Conservation (phyloP, 2,888 invertebrate genomes). For the Adelphocoris suturalis region DNA sequence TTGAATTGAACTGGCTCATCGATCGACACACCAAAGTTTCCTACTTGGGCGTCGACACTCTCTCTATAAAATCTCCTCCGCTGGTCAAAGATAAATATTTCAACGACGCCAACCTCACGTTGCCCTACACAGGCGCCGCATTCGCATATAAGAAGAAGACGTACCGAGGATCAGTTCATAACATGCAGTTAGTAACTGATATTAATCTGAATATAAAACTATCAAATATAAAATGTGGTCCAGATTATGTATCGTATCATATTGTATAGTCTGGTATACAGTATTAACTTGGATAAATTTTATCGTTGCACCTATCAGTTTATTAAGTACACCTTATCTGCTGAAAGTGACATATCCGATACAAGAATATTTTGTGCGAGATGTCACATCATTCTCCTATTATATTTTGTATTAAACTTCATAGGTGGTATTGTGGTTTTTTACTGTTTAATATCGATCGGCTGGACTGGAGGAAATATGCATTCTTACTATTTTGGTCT, state of each 20-base stretch:
- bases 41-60: constrained; percentile 81
- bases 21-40: constrained; percentile 82
- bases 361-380: no score
- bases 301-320: no score
- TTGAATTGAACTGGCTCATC: constrained; percentile 83
- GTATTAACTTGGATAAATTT: no score
- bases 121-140: constrained; percentile 82
- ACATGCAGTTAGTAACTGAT: constrained; percentile 80
- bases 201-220: neutral
- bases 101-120: constrained; percentile 79
- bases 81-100: constrained; percentile 81
- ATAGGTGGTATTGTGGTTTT: no score
- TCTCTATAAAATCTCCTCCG: constrained; percentile 80
- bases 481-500: no score
- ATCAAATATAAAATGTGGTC: neutral
- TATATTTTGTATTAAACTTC: no score
- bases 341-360: no score
- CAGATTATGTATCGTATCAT: constrained; percentile 8
- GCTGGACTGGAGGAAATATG: no score
- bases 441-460: no score
- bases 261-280: neutral
- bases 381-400: no score
- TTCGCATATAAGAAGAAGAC: constrained; percentile 81
- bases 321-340: no score
- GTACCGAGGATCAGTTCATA: constrained; percentile 81